phyloP scores from a whole-genome alignment of 2,888 invertebrate genomes.

The Patella depressa region DNA sequence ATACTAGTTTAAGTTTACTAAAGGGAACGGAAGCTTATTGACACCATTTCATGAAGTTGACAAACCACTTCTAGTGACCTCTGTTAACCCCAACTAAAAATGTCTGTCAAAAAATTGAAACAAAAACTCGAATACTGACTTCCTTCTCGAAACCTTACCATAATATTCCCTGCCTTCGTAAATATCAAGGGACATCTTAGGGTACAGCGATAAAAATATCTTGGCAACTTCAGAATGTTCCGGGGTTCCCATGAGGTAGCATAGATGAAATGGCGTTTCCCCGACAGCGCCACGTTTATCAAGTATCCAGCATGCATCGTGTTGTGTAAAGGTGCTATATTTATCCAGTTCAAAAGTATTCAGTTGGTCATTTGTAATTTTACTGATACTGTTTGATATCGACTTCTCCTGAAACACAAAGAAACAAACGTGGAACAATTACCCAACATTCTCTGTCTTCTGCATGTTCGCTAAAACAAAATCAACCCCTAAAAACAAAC shows the following conservation, averaged over 20 bases:
- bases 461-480: too few species aligned
- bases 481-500: too few species aligned
- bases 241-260: constrained; percentile 94
- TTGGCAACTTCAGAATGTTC: constrained; percentile 86
- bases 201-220: constrained; percentile 90
- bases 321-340: constrained; percentile 60
- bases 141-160: constrained; percentile 74
- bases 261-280: constrained; percentile 92
- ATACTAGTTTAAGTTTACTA: too few species aligned
- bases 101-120: too few species aligned
- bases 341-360: constrained; percentile 49
- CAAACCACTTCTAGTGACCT: too few species aligned
- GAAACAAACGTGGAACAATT: too few species aligned
- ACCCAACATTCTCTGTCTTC: too few species aligned
- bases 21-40: too few species aligned
- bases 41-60: too few species aligned
- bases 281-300: constrained; percentile 94
- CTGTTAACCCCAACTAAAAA: too few species aligned
- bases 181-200: constrained; percentile 90
- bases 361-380: constrained; percentile 45
- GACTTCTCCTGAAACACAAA: not conserved
- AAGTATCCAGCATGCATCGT: constrained; percentile 96
- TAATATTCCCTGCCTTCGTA: constrained; percentile 98
- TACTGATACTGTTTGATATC: not conserved
- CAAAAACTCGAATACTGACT: too few species aligned